These are phyloP conservation scores for Neosilurus mollespiculum DNA, from an alignment of 2,797 vertebrate species.

Conservation along the genomic window DNA sequence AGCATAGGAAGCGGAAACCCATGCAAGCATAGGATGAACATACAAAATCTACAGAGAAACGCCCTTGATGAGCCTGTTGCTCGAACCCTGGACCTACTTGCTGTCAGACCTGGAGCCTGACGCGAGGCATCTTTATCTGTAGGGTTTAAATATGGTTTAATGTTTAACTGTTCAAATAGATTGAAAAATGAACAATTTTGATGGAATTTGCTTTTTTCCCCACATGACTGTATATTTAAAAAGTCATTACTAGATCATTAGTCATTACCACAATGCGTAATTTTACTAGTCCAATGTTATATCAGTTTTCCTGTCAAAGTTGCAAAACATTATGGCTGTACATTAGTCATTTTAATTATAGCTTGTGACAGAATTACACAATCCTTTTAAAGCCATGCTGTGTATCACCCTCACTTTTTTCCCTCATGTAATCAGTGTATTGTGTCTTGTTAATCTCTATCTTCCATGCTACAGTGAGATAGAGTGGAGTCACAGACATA, in stretches of 20 bases:
- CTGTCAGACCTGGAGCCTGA: too few relatives aligned
- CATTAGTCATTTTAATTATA: slow-evolving; percentile 37
- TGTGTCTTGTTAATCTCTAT: slow-evolving; percentile 21
- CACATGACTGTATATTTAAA: too few relatives aligned
- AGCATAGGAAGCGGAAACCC: too few relatives aligned
- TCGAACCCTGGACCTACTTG: too few relatives aligned
- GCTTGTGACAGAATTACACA: background rate
- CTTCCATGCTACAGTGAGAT: background rate
- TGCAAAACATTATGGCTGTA: slow-evolving; percentile 22
- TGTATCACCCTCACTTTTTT: background rate
- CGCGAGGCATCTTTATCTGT: too few relatives aligned
- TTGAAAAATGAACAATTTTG: too few relatives aligned
- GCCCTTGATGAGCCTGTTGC: too few relatives aligned
- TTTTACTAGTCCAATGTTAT: slow-evolving; percentile 16
- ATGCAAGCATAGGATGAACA: too few relatives aligned
- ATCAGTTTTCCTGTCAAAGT: slow-evolving; percentile 26
- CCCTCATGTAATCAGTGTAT: background rate
- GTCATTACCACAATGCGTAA: slow-evolving; percentile 16
- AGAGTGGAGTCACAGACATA: slow-evolving; percentile 1
- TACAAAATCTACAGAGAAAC: too few relatives aligned
- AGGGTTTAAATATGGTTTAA: too few relatives aligned
- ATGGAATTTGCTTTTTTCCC: too few relatives aligned
- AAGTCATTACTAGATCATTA: background rate
- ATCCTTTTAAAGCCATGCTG: background rate
- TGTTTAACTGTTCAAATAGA: too few relatives aligned